These are phyloP conservation scores for Theristicus caerulescens DNA, from an alignment of 2,113 vertebrate genomes.

Conservation along the genomic window DNA sequence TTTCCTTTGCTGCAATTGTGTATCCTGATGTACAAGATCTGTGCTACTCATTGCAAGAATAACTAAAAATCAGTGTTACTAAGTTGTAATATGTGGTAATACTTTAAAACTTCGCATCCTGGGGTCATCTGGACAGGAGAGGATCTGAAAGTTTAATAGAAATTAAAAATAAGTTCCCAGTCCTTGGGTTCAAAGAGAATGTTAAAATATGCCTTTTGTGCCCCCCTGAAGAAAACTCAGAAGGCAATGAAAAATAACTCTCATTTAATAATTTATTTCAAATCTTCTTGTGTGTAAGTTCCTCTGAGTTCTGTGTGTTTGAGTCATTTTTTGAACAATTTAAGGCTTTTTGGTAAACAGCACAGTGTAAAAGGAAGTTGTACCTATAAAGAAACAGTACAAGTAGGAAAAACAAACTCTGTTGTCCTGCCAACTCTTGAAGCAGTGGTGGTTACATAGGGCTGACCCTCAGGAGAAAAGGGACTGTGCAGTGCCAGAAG, in stretches of 20 bases:
- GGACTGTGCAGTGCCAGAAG: neutral
- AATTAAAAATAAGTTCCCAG: neutral
- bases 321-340: neutral
- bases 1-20: neutral
- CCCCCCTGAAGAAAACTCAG: neutral
- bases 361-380: neutral
- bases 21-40: neutral
- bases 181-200: neutral
- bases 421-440: neutral
- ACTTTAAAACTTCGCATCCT: neutral
- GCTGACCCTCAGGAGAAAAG: neutral
- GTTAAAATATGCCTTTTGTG: neutral
- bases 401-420: neutral
- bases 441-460: neutral
- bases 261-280: conserved; percentile 25
- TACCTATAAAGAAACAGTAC: neutral
- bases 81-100: neutral
- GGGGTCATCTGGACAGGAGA: neutral
- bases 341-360: neutral
- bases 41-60: neutral
- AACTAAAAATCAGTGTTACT: neutral
- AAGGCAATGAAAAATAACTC: conserved; percentile 1
- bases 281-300: neutral
- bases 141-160: neutral
- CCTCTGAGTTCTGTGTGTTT: neutral